A percentile compares a stretch with the other conserved stretches of the same genome.
Evolutionary conservation across 1,140 invertebrate genomes (phyloP).

Genomic region (Temnothorax nylanderi): DNA sequence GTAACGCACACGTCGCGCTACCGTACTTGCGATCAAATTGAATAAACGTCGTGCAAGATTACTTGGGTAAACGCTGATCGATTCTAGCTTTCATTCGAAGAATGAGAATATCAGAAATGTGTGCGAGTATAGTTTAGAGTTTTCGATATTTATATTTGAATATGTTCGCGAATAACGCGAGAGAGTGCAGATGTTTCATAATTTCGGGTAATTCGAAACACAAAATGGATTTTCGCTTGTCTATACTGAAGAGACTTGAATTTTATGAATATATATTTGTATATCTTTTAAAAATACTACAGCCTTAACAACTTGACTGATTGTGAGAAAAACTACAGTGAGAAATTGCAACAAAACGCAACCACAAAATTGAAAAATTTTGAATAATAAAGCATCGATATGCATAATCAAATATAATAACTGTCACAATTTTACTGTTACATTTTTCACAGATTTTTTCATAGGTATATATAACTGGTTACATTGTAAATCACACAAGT

Average conservation of each 20-base stretch:
- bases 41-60: slow-evolving; percentile 67
- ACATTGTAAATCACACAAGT: not conserved
- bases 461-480: not conserved
- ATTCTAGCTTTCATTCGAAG: slow-evolving; percentile 34
- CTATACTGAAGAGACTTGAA: not conserved
- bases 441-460: not conserved
- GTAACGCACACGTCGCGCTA: slow-evolving; percentile 64
- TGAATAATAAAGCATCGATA: not conserved
- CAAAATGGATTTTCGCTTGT: not conserved
- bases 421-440: not conserved
- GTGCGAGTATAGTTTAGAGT: not conserved
- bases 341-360: not conserved
- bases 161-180: not conserved
- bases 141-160: slow-evolving; percentile 7
- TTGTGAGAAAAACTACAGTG: not conserved
- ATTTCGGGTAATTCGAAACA: not conserved
- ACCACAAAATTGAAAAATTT: not conserved
- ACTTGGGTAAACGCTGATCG: slow-evolving; percentile 39
- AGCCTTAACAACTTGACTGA: not conserved
- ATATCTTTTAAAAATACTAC: not conserved
- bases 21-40: slow-evolving; percentile 66
- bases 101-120: slow-evolving; percentile 35
- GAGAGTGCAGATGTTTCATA: not conserved
- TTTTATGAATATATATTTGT: not conserved
- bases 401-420: not conserved